Evolutionary conservation across 2,113 vertebrate species (phyloP), one percentile per base, ranked within the genome.

Genomic region (Erpornis zantholeuca): DNA sequence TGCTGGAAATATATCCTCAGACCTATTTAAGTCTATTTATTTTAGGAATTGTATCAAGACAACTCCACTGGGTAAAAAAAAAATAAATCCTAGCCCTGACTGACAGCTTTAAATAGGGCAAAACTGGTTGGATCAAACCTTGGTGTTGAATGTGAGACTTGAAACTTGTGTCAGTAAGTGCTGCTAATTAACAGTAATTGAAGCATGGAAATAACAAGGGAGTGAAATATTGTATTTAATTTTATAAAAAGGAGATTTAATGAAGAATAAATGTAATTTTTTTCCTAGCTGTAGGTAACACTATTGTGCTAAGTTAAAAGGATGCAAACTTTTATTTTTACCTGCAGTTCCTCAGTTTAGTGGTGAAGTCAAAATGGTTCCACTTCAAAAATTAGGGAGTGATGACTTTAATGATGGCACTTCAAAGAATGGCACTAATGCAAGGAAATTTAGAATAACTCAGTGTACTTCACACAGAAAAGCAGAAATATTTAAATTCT

Each of bases 181-280:
- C 71, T 90, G 52, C 52, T 85, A 97, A 94, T 73, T 95, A 47
- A 38, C 56, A 88, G 15, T 86, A 95, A 90, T 49, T 93, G 91
- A 59, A 86, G 50, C 21, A 44, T 4, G 36, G 80, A 84, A 94
- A 89, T 61, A 61, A 54, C 31, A 81, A 81, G 36, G 36, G 18
- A 94, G 42, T 28, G 50, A 85, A 71, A 80, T n/a, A 73, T 0
- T 13, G 17, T 20, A 66, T 47, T 75, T 36, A 29, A 64, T 56
- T 77, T 27, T 15, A 20, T 1, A 4, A 31, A 60, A 69, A 15
- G 3, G 15, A 56, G 7, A 38, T 45, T 68, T 72, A 33, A 38
- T 49, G 29, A 60, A 81, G 9, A 90, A 61, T 11, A 68, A 65
- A 82, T 31, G n/a, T 54, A 7, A 4, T 17, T 36, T 44, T 54